Evolutionary conservation across 2,888 invertebrate species (phyloP).

Genomic region (Leptinotarsa juncta): DNA sequence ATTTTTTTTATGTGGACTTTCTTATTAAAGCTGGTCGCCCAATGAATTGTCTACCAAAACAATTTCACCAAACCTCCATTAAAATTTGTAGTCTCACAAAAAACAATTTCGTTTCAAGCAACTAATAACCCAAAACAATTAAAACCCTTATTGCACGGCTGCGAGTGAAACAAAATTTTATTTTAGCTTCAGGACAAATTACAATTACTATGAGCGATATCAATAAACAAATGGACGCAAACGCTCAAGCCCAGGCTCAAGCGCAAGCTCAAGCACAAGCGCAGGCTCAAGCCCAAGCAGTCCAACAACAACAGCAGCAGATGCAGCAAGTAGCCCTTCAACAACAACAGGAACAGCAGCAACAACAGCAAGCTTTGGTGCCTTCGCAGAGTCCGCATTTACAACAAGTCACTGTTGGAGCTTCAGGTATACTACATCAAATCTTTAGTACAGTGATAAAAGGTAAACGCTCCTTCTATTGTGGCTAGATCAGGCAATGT

Average conservation of each 20-base stretch:
- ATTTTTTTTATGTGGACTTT: too few species aligned
- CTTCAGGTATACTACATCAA: constrained; percentile 33
- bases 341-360: constrained; percentile 67
- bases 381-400: constrained; percentile 49
- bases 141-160: neutral
- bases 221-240: constrained; percentile 61
- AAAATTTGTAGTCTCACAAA: too few species aligned
- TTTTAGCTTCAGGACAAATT: constrained; percentile 37
- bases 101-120: too few species aligned
- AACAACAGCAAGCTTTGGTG: constrained; percentile 63
- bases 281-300: constrained; percentile 58
- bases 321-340: constrained; percentile 72
- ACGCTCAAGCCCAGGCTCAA: constrained; percentile 59
- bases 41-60: too few species aligned
- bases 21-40: too few species aligned
- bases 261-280: constrained; percentile 57
- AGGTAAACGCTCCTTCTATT: too few species aligned
- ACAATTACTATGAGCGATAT: constrained; percentile 60
- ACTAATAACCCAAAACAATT: too few species aligned
- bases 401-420: constrained; percentile 43
- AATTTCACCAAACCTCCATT: too few species aligned
- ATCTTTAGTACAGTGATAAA: too few species aligned
- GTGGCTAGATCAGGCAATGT: too few species aligned
- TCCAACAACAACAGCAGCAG: constrained; percentile 67
- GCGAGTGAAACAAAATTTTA: constrained; percentile 6